Conservation (phyloP, 2,797 vertebrate genomes). For the Bradypus variegatus region DNA sequence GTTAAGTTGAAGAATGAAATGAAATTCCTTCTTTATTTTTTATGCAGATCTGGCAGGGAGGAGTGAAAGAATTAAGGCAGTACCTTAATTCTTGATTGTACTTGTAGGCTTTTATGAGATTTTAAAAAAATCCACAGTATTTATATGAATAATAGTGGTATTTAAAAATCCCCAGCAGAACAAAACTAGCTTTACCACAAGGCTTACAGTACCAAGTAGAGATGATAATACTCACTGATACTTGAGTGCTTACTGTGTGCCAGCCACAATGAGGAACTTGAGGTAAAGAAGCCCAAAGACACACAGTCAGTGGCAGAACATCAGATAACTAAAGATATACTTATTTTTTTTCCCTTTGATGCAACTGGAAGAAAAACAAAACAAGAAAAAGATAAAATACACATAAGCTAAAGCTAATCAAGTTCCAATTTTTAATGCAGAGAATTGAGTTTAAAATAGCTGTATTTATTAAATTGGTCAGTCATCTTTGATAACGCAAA, state of each 20-base stretch:
- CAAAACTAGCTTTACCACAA: neutral
- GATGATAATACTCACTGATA: neutral
- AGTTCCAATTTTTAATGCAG: neutral
- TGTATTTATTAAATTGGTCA: neutral
- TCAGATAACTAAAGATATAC: neutral
- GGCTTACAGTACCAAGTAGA: neutral
- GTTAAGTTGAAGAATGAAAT: constrained; percentile 52
- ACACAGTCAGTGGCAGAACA: neutral
- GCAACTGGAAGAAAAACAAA: neutral
- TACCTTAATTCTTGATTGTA: neutral
- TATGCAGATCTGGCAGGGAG: constrained; percentile 13
- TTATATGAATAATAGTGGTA: neutral
- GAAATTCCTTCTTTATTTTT: constrained; percentile 23
- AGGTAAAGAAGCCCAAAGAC: neutral
- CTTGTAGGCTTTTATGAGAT: neutral
- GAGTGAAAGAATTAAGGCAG: neutral
- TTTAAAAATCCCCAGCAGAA: constrained; percentile 23
- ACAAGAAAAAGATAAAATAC: neutral
- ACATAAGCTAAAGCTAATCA: neutral
- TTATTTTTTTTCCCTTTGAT: neutral
- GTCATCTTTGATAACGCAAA: neutral
- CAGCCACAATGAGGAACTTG: neutral
- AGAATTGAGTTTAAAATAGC: constrained; percentile 3
- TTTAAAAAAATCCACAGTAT: neutral
- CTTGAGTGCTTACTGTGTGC: neutral